These are phyloP conservation scores for Varanus komodoensis DNA, from an alignment of 2,113 vertebrate genomes.

Conservation along the genomic window DNA sequence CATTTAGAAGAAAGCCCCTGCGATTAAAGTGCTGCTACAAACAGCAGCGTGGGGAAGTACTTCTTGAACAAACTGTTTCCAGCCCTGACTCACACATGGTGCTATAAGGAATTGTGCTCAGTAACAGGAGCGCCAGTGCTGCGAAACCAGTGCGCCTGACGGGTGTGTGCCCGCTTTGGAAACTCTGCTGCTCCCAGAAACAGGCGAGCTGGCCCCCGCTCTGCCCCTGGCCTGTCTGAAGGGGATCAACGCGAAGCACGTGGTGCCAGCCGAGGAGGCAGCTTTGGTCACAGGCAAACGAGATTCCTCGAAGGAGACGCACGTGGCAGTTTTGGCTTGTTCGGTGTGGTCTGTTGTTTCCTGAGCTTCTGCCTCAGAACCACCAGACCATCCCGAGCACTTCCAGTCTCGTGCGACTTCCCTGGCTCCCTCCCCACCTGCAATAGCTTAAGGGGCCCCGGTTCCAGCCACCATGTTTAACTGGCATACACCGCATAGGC, in stretches of 20 bases:
- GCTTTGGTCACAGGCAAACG: neutral
- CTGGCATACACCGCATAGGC: neutral
- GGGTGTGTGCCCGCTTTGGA: neutral
- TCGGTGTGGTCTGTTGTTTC: too few species aligned
- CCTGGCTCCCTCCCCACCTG: too few species aligned
- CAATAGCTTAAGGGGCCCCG: neutral
- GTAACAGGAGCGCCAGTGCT: neutral
- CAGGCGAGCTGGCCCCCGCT: neutral
- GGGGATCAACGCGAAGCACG: neutral
- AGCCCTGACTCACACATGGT: neutral
- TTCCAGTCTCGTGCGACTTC: neutral
- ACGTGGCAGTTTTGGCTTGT: neutral
- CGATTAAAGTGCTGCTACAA: neutral
- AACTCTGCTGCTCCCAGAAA: neutral
- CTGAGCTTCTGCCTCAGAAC: neutral
- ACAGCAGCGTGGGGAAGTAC: too few species aligned
- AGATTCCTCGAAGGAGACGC: too few species aligned
- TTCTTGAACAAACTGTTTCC: neutral
- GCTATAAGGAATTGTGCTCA: conserved; percentile 10
- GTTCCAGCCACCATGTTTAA: neutral
- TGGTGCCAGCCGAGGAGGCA: too few species aligned
- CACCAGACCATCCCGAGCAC: neutral
- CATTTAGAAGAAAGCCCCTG: neutral
- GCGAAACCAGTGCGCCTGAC: neutral
- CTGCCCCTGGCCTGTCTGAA: too few species aligned